Conservation (phyloP, 2,113 vertebrate species). For the Marmota flaviventris region DNA sequence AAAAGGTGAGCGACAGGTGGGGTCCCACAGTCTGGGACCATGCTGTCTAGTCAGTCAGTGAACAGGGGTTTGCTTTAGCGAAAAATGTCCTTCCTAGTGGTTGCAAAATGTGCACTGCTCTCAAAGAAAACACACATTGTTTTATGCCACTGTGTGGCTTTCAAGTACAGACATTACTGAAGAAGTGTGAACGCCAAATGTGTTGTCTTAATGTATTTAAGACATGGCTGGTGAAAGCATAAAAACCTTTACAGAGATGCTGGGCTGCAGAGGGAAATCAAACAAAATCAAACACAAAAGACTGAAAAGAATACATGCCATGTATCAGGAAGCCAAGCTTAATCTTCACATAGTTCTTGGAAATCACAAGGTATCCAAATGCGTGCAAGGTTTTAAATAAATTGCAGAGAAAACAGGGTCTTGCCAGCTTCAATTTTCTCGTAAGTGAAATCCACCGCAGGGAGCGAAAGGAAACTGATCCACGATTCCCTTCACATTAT, state of each 20-base stretch:
- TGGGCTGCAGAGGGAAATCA: constrained; percentile 87
- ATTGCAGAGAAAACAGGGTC: constrained; percentile 87
- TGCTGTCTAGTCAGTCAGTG: constrained; percentile 77
- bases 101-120: constrained; percentile 77
- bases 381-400: constrained; percentile 91
- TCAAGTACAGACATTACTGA: constrained; percentile 84
- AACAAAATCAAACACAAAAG: constrained; percentile 90
- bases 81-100: constrained; percentile 78
- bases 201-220: constrained; percentile 89
- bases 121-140: constrained; percentile 82
- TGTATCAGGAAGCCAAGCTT: constrained; percentile 90
- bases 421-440: constrained; percentile 90
- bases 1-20: constrained; percentile 76
- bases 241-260: constrained; percentile 87
- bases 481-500: constrained; percentile 79
- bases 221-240: constrained; percentile 89
- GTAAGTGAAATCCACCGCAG: constrained; percentile 86
- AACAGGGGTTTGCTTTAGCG: constrained; percentile 77
- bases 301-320: constrained; percentile 89
- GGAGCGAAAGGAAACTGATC: constrained; percentile 86
- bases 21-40: constrained; percentile 72
- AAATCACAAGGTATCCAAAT: constrained; percentile 91
- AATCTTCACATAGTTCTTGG: constrained; percentile 90
- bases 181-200: constrained; percentile 86
- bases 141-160: constrained; percentile 84